phyloP scores from a whole-genome alignment of 92 coral and sea anemone species.

The Plumapathes pennacea region DNA sequence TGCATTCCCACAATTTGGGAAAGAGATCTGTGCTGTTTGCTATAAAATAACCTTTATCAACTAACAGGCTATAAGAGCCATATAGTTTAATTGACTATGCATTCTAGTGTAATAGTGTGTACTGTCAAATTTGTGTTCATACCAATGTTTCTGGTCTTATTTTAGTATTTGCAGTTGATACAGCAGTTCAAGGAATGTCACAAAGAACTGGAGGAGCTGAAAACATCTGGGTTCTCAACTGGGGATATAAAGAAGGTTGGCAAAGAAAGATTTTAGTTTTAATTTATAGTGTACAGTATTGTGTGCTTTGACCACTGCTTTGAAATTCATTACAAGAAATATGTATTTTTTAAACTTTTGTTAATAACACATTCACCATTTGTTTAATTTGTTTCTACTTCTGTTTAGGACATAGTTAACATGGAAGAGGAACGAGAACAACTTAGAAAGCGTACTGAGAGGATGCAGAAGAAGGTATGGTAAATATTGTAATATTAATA shows the following conservation, averaged over 20 bases:
- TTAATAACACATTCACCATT: background rate
- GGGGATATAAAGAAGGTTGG: slow-evolving; percentile 94
- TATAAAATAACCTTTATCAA: too few relatives aligned
- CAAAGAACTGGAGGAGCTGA: slow-evolving; percentile 80
- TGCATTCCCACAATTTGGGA: too few relatives aligned
- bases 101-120: too few relatives aligned
- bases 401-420: slow-evolving; percentile 83
- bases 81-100: too few relatives aligned
- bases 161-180: slow-evolving; percentile 76
- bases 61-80: too few relatives aligned
- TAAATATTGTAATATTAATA: background rate
- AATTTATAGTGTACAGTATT: background rate
- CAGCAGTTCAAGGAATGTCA: slow-evolving; percentile 96
- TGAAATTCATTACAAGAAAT: background rate
- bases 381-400: background rate
- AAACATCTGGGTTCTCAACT: slow-evolving; percentile 90
- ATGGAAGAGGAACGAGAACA: slow-evolving; percentile 99
- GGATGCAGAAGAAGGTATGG: slow-evolving; percentile 95
- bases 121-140: too few relatives aligned
- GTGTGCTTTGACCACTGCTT: background rate
- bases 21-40: too few relatives aligned
- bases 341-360: background rate
- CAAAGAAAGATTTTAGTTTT: background rate
- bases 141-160: too few relatives aligned
- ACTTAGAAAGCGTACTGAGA: slow-evolving; percentile 82